A percentile compares a stretch with the other conserved stretches of the same genome.
These are phyloP conservation scores for Ophiothrix spiculata DNA, from an alignment of 35 echinoderm and acorn worm species.

Conservation along the genomic window DNA sequence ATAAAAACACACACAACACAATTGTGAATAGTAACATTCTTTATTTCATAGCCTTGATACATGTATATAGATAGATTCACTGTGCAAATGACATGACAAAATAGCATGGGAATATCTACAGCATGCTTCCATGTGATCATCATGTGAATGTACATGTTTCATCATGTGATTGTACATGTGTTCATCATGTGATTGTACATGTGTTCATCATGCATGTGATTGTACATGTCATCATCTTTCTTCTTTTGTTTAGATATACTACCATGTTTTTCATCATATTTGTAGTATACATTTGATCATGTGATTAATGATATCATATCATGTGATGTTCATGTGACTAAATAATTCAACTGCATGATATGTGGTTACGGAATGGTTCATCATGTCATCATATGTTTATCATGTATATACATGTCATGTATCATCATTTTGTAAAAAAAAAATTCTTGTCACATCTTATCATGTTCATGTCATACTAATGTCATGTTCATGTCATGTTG, in stretches of 20 bases:
- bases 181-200: neutral
- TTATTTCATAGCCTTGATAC: neutral
- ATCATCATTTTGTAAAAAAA: neutral
- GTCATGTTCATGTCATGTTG: neutral
- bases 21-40: neutral
- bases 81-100: neutral
- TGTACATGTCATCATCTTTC: neutral
- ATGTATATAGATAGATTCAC: neutral
- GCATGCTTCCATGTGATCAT: neutral
- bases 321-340: neutral
- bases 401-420: neutral
- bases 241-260: neutral
- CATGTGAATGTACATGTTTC: neutral
- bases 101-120: neutral
- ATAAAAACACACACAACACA: too few relatives aligned
- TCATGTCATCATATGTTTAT: neutral
- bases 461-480: neutral
- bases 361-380: neutral
- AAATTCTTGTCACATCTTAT: neutral
- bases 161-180: neutral
- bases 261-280: too few relatives aligned
- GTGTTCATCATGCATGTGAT: neutral
- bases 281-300: neutral
- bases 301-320: neutral
- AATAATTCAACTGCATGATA: neutral